phyloP scores from a whole-genome alignment of 2,888 invertebrate species.

The Frankliniella intonsa region DNA sequence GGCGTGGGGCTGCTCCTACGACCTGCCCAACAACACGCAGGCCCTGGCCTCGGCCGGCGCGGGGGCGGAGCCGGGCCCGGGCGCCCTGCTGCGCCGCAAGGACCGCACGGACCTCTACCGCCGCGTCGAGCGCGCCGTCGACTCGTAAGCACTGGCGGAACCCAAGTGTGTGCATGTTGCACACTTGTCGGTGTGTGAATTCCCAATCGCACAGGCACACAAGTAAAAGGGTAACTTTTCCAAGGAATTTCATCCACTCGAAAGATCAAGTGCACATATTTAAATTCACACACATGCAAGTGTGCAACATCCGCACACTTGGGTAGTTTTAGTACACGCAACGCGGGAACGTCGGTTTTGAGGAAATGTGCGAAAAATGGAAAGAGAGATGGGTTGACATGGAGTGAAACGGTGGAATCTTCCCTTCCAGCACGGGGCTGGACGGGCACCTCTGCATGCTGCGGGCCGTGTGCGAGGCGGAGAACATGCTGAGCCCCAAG shows the following conservation, averaged over 20 bases:
- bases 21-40: constrained; percentile 18
- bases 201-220: no score
- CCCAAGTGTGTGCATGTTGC: not conserved
- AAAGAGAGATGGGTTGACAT: no score
- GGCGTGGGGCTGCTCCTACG: constrained; percentile 12
- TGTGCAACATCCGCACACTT: no score
- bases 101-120: constrained; percentile 9
- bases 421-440: not conserved
- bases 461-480: constrained; percentile 8
- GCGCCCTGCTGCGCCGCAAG: not conserved
- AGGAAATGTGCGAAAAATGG: no score
- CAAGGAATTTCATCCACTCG: no score
- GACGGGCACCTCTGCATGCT: not conserved
- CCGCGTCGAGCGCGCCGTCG: constrained; percentile 22
- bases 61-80: not conserved
- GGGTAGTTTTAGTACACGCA: no score
- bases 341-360: no score
- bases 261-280: no score
- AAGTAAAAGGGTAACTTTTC: no score
- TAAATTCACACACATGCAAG: not conserved
- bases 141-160: not conserved
- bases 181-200: not conserved
- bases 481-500: not conserved
- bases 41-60: constrained; percentile 6
- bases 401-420: no score